Conservation (phyloP, 2,888 invertebrate genomes). For the Tachina fera region DNA sequence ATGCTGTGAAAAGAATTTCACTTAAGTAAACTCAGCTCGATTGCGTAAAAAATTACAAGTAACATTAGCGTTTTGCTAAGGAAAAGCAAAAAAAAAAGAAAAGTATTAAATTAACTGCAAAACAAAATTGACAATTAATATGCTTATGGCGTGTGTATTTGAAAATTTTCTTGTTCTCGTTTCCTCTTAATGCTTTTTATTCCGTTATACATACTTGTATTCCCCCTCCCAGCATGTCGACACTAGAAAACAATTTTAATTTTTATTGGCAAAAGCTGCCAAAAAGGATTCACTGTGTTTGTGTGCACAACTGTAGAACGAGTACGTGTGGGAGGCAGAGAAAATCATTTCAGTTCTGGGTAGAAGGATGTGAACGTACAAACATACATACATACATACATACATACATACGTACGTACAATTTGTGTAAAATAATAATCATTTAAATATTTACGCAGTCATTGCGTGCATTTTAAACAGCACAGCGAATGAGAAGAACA, state of each 20-base stretch:
- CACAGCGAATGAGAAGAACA: constrained; percentile 43
- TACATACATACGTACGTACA: not conserved
- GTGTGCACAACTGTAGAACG: not conserved
- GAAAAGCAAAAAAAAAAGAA: not conserved
- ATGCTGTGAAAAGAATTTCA: constrained; percentile 30
- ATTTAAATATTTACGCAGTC: constrained; percentile 71
- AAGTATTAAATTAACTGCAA: constrained; percentile 48
- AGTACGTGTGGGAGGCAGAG: not conserved
- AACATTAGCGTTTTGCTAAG: constrained; percentile 33
- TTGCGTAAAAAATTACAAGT: constrained; percentile 38
- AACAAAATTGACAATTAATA: constrained; percentile 70
- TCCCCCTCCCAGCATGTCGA: constrained; percentile 1
- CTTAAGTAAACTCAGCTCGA: constrained; percentile 42
- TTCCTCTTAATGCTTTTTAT: constrained; percentile 1
- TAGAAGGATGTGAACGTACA: not conserved
- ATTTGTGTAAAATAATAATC: constrained; percentile 64
- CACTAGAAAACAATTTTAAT: constrained; percentile 44
- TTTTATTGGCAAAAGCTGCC: constrained; percentile 29
- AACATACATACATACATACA: not conserved
- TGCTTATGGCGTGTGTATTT: constrained; percentile 68
- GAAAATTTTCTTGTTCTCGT: constrained; percentile 17
- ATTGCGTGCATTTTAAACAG: constrained; percentile 70
- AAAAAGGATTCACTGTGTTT: constrained; percentile 30
- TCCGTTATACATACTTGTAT: constrained; percentile 16
- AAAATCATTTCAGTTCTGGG: constrained; percentile 33